Base-by-base conservation (phyloP, 2,888 invertebrate genomes). In the Brenthis ino region DNA sequence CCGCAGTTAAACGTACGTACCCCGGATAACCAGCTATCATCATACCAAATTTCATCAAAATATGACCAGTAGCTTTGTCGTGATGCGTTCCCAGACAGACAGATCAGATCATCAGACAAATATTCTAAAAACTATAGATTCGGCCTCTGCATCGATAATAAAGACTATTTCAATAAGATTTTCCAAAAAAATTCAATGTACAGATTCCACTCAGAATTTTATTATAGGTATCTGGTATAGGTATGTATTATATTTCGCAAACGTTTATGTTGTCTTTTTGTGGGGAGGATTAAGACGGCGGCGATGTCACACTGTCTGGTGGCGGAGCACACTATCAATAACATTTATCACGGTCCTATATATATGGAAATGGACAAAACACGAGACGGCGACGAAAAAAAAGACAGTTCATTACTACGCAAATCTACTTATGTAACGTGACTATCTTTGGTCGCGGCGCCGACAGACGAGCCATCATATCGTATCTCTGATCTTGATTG, bases 401-500 rank as follows among this genome's bases (percentile, higher is more conserved):
- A 82, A 81, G 85, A 76, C 79, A 79, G 81, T 85, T 85, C 84
- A 87, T 87, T 86, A 87, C 84, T 81, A 82, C 83, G 87, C 87
- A 86, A 88, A 88, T 87, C 87, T 86, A 82, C 85, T 87, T 86
- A 84, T 82, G 85, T 85, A 81, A 85, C 75, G 68, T 69, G 71
- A 65, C 72, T 75, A 74, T 76, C 73, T 80, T 79, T 75, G 77
- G 80, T 73, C 70, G 68, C 75, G 80, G 78, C 82, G 86, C 87
- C 86, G 86, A 88, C 87, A 88, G 82, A 82, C 80, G 81, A 79
- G 77, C 86, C 79, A 80, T 82, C 82, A 81, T 82, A 89, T 88
- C 88, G 82, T 83, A 84, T 85, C 88, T 79, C 77, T 75, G 79
- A 91, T 91, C 91, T 89, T 90, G 91, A 91, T 91, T 88, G 85